A percentile compares a stretch with the other conserved stretches of the same genome.
Conservation (phyloP, 2,797 vertebrate species). For the Lacerta bilineata region DNA sequence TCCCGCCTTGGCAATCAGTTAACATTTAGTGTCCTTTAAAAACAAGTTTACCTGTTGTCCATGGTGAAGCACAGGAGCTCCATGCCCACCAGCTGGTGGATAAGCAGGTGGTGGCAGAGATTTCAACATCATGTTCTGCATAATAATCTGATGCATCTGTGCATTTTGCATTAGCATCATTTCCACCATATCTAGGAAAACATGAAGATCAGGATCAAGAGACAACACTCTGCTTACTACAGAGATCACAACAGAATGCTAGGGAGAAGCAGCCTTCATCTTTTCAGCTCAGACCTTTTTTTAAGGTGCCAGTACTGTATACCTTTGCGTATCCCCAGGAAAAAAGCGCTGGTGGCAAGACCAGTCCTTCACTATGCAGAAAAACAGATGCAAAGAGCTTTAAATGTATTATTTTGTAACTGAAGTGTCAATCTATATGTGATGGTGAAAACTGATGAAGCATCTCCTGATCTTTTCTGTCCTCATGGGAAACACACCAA, state of each 20-base stretch:
- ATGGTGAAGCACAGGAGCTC: constrained; percentile 15
- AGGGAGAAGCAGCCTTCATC: background rate
- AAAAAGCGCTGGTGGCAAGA: background rate
- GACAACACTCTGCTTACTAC: background rate
- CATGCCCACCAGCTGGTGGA: constrained; percentile 35
- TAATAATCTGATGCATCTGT: constrained; percentile 92
- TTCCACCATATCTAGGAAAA: constrained; percentile 87
- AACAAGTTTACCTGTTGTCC: constrained; percentile 68
- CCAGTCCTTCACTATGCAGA: background rate
- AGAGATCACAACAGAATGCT: background rate
- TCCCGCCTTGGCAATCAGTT: background rate
- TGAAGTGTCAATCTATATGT: background rate
- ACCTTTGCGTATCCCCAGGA: too few species aligned
- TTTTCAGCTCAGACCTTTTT: background rate
- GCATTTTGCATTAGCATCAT: constrained; percentile 93
- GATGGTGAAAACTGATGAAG: background rate
- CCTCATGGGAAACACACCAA: background rate
- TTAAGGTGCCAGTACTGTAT: too few species aligned
- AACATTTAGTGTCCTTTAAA: background rate
- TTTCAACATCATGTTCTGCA: constrained; percentile 92
- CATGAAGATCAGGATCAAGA: constrained; percentile 3
- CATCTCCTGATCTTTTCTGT: background rate
- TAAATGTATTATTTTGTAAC: background rate
- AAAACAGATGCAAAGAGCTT: background rate
- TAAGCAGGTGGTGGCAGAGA: constrained; percentile 77